Percentiles rank a stretch among this genome's conserved stretches.
Evolutionary conservation across 2,888 invertebrate genomes (phyloP).

Genomic region (Salpingus planirostris): DNA sequence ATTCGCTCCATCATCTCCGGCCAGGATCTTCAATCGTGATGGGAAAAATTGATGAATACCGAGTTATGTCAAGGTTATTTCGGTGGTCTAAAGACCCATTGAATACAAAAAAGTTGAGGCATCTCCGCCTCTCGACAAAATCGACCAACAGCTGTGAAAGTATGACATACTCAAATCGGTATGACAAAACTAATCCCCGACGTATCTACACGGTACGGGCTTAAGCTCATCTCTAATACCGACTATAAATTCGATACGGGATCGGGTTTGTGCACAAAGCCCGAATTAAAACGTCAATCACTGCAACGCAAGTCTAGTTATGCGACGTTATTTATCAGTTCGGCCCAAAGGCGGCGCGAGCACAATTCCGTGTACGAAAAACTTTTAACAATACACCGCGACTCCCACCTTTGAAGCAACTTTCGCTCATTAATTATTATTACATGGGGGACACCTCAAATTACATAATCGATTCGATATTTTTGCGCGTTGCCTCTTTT

Average conservation of each 20-base stretch:
- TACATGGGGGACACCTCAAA: conserved; percentile 24
- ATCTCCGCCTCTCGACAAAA: too few relatives aligned
- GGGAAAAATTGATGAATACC: conserved; percentile 21
- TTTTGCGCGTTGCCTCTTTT: conserved; percentile 5
- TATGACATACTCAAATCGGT: too few relatives aligned
- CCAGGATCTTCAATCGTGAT: conserved; percentile 17
- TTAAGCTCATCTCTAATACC: too few relatives aligned
- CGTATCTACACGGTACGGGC: too few relatives aligned
- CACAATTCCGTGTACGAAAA: conserved; percentile 10
- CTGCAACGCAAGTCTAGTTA: too few relatives aligned
- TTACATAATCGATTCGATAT: conserved; percentile 21
- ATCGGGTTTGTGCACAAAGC: too few relatives aligned
- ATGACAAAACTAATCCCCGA: too few relatives aligned
- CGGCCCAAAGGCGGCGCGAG: conserved; percentile 7
- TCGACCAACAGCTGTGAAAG: too few relatives aligned
- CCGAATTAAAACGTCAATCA: too few relatives aligned
- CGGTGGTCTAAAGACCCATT: conserved; percentile 14
- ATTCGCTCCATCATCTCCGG: conserved; percentile 7
- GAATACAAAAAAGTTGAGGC: too few relatives aligned
- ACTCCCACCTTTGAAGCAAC: conserved; percentile 20
- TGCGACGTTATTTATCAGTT: conserved; percentile 5
- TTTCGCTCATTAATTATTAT: conserved; percentile 33
- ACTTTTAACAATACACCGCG: conserved; percentile 18
- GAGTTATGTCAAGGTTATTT: conserved; percentile 21
- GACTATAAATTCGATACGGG: too few relatives aligned